Percentiles rank a stretch among this genome's conserved stretches.
phyloP scores from a whole-genome alignment of 2,888 invertebrate species.

The Ormyrus labotus region DNA sequence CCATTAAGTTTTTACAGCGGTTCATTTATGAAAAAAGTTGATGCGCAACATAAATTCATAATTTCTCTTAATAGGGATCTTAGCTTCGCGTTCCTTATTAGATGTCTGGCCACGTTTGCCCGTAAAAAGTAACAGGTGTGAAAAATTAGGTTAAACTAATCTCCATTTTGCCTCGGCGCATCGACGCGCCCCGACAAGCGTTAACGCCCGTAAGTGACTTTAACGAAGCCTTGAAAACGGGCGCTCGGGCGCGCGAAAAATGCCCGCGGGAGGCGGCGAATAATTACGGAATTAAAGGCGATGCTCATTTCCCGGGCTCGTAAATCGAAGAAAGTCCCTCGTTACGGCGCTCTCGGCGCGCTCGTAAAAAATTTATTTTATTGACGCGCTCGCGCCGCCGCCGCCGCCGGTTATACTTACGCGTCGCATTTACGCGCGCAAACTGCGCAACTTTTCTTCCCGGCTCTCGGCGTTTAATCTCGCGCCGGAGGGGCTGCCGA shows the following conservation, averaged over 20 bases:
- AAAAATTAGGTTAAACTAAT: too few relatives aligned
- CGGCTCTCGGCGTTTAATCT: conserved; percentile 28
- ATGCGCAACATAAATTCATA: too few relatives aligned
- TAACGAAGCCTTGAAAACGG: too few relatives aligned
- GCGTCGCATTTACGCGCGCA: conserved; percentile 1
- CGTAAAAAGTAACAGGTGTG: too few relatives aligned
- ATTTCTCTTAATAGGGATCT: too few relatives aligned
- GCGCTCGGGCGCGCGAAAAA: conserved; percentile 6
- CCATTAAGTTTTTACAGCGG: too few relatives aligned
- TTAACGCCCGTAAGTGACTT: too few relatives aligned
- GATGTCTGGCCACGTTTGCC: too few relatives aligned
- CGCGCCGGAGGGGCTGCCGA: background rate
- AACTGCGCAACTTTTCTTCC: conserved; percentile 35
- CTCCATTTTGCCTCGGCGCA: too few relatives aligned
- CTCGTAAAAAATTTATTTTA: conserved; percentile 42
- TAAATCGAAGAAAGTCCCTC: conserved; percentile 32
- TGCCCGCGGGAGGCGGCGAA: background rate
- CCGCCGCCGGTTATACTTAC: background rate
- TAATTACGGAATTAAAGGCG: conserved; percentile 33
- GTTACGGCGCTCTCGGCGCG: conserved; percentile 28
- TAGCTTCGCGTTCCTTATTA: too few relatives aligned
- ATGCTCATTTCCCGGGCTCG: conserved; percentile 28
- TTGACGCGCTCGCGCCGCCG: background rate
- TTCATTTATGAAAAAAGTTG: too few relatives aligned
- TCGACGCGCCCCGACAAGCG: background rate